These are phyloP conservation scores for Troides oblongomaculatus DNA, from an alignment of 2,888 invertebrate genomes.

Conservation along the genomic window DNA sequence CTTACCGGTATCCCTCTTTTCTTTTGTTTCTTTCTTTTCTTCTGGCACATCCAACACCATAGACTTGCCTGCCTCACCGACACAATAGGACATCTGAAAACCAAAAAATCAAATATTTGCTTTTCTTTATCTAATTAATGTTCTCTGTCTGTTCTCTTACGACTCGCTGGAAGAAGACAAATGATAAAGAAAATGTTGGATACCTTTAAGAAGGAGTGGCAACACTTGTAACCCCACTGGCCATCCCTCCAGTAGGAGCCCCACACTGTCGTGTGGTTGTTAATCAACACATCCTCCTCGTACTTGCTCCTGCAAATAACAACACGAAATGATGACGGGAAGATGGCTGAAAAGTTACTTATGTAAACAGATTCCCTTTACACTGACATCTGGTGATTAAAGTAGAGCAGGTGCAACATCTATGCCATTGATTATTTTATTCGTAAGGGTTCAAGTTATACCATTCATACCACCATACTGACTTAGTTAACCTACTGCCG, in stretches of 20 bases:
- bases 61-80: constrained; percentile 83
- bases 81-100: constrained; percentile 89
- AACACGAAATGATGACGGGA: neutral
- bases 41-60: constrained; percentile 59
- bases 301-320: constrained; percentile 84
- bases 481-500: too few relatives aligned
- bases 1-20: constrained; percentile 50
- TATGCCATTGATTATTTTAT: too few relatives aligned
- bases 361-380: too few relatives aligned
- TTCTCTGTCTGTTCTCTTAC: too few relatives aligned
- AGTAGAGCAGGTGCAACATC: too few relatives aligned
- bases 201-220: constrained; percentile 92
- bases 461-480: too few relatives aligned
- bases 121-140: too few relatives aligned
- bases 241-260: constrained; percentile 97
- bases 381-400: too few relatives aligned
- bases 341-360: too few relatives aligned
- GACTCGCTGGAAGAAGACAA: too few relatives aligned
- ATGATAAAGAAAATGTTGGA: neutral
- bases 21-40: constrained; percentile 35
- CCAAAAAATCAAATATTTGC: too few relatives aligned
- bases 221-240: constrained; percentile 98
- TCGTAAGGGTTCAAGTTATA: too few relatives aligned
- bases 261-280: constrained; percentile 97
- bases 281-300: constrained; percentile 94